phyloP scores from a whole-genome alignment of 2,888 invertebrate genomes.

The Nudaria mundana region DNA sequence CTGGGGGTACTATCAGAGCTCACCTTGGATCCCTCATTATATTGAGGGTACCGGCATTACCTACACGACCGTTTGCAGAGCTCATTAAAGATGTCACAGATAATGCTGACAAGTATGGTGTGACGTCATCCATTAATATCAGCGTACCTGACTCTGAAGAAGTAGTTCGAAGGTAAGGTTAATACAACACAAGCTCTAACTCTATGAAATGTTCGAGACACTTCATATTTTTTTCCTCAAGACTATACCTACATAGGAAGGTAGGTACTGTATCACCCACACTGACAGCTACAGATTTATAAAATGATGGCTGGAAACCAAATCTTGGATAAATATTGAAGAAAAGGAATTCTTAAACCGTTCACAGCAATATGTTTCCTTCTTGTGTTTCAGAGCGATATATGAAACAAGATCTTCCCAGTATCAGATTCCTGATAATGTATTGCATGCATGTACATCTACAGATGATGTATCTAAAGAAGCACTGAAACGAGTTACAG shows the following conservation, averaged over 20 bases:
- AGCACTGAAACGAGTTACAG: constrained; percentile 21
- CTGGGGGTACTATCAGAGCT: constrained; percentile 54
- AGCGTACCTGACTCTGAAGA: constrained; percentile 66
- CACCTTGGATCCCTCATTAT: constrained; percentile 61
- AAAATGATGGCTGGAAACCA: too few relatives aligned
- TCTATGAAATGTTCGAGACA: too few relatives aligned
- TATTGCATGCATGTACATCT: too few relatives aligned
- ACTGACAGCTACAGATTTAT: too few relatives aligned
- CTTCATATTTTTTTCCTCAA: too few relatives aligned
- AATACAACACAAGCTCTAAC: too few relatives aligned
- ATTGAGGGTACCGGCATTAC: constrained; percentile 50
- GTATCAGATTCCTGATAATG: constrained; percentile 17
- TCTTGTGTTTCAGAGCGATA: constrained; percentile 44
- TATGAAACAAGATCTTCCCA: constrained; percentile 33
- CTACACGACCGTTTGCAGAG: constrained; percentile 46
- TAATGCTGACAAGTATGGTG: constrained; percentile 44
- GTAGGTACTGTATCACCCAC: too few relatives aligned
- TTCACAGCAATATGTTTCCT: too few relatives aligned
- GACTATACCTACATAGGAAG: too few relatives aligned
- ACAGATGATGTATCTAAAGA: constrained; percentile 5
- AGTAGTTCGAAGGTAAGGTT: constrained; percentile 53
- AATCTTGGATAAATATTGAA: too few relatives aligned
- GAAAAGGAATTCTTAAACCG: too few relatives aligned
- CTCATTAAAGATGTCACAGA: constrained; percentile 47
- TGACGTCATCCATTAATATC: constrained; percentile 49